Conservation (phyloP, 2,888 invertebrate species). For the Folsomia candida region DNA sequence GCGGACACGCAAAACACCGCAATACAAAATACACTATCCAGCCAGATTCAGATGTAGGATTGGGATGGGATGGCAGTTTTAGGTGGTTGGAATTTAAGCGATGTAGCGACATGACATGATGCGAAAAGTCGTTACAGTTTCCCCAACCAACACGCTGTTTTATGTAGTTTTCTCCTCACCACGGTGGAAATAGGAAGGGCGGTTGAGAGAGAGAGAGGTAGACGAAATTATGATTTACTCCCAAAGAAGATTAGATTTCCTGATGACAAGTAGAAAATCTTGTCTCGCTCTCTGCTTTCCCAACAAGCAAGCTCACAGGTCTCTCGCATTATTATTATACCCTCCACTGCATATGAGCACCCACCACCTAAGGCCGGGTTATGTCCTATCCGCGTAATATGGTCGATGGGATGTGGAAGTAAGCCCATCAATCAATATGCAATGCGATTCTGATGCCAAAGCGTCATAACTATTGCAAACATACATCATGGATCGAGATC, state of each 20-base stretch:
- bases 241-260: conserved; percentile 1
- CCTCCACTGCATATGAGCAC: too few relatives aligned
- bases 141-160: background rate
- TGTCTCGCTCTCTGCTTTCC: background rate
- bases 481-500: background rate
- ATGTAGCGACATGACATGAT: background rate
- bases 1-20: too few relatives aligned
- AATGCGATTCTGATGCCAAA: conserved; percentile 3
- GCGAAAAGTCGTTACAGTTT: background rate
- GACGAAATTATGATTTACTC: conserved; percentile 5
- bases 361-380: too few relatives aligned
- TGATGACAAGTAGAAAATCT: conserved; percentile 6
- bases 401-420: background rate
- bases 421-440: conserved; percentile 7
- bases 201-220: background rate
- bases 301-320: background rate
- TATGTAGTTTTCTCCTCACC: background rate
- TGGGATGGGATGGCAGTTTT: too few relatives aligned
- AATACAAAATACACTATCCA: too few relatives aligned
- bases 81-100: background rate
- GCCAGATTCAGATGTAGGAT: too few relatives aligned
- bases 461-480: conserved; percentile 1
- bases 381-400: background rate
- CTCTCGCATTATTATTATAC: background rate
- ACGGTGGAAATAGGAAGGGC: background rate